A percentile compares a stretch with the other conserved stretches of the same genome.
phyloP scores from a whole-genome alignment of 2,888 invertebrate genomes.

The Sinodicranocentrus sp. region DNA sequence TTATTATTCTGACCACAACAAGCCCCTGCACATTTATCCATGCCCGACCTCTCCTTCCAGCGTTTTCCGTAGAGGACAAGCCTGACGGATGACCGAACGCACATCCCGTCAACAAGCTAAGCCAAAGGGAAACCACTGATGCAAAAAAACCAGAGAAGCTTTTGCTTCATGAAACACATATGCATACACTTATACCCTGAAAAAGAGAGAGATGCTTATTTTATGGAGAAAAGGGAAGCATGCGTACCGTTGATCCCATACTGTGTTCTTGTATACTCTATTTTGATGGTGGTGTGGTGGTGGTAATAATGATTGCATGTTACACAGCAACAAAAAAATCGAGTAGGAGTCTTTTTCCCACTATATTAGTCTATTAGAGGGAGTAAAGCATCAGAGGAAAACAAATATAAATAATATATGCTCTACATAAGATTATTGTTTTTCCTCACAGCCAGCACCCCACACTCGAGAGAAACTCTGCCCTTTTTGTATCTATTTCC shows the following conservation, averaged over 20 bases:
- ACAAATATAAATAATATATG: slow-evolving; percentile 25
- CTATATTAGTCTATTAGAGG: neutral
- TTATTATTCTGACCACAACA: no score
- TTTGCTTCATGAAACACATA: no score
- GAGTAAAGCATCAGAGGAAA: slow-evolving; percentile 16
- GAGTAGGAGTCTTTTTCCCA: neutral
- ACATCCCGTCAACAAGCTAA: no score
- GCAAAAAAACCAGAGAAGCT: no score
- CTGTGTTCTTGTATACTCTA: neutral
- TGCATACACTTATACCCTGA: no score
- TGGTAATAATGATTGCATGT: slow-evolving; percentile 14
- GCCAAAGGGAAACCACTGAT: no score
- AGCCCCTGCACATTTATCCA: no score
- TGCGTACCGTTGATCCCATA: neutral
- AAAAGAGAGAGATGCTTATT: no score
- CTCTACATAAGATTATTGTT: slow-evolving; percentile 15
- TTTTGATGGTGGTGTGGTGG: neutral
- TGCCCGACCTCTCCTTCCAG: no score
- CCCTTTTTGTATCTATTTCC: neutral
- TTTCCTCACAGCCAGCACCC: neutral
- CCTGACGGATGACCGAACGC: no score
- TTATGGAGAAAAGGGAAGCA: neutral
- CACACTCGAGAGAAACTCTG: no score
- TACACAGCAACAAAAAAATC: neutral
- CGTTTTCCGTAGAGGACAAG: no score